Base-by-base conservation (phyloP, 2,113 vertebrate genomes). In the Rallus limicola region DNA sequence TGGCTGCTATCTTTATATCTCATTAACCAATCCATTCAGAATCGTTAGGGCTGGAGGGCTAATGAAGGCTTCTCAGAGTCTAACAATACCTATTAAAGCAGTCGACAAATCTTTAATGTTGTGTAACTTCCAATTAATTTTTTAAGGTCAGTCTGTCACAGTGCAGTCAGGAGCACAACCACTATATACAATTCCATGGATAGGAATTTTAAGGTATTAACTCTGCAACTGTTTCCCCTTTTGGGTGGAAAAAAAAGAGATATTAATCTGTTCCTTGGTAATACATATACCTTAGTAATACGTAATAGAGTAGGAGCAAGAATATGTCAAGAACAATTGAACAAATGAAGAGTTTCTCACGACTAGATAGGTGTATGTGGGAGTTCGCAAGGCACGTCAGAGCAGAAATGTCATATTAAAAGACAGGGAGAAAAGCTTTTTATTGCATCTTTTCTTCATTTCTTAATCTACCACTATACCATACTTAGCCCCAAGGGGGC, bases 61-160 rank as follows among this genome's bases (percentile, higher is more conserved):
- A 93, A 97, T 86, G 88, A 95, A 93, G 70, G 46, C 19, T 93
- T 89, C 40, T 91, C 71, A 82, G 48, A 90, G 44, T 86, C 60
- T 97, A 88, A 94, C 70, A 92, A 75, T 89, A 52, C 63, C 76
- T 92, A 90, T 78, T 97, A 97, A 96, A 95, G 33, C 29, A 87
- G 65, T 74, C 1, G 2, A 60, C 42, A 91, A 82, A 82, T 88
- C 78, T 95, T 95, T 96, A 96, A 93, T 87, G 82, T 84, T 90
- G 36, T 93, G 63, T 96, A 97, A 97, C n/a, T 69, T 96, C 46
- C 75, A 93, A 96, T 93, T 95, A 95, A 76, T 80, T 91, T 90
- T 96, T 97, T 95, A 97, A 97, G 58, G 86, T 93, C 84, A 97
- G 14, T 13, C 87, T 95, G 86, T 69, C 70, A 84, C 81, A 58